These are phyloP conservation scores for Dendrolimus houi DNA, from an alignment of 2,888 invertebrate species.

Conservation along the genomic window DNA sequence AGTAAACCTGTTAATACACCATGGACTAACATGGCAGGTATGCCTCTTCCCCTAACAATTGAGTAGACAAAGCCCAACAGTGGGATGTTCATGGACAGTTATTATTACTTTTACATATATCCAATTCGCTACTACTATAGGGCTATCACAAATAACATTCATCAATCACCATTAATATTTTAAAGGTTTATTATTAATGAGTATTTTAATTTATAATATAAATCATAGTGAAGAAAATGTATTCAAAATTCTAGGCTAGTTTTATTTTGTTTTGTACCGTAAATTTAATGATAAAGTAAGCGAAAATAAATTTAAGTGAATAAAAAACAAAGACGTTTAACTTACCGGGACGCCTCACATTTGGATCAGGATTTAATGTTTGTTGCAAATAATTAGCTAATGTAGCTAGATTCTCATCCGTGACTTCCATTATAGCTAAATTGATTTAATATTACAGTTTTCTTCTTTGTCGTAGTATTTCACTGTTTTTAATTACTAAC, in stretches of 20 bases:
- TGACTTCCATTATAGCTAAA: conserved; percentile 85
- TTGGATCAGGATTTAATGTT: conserved; percentile 90
- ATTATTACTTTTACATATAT: neutral
- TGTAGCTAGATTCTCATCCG: conserved; percentile 88
- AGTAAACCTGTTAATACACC: too few species aligned
- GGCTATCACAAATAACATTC: too few species aligned
- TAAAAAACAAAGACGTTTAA: conserved; percentile 5
- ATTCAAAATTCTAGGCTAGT: neutral
- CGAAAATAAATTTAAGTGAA: neutral
- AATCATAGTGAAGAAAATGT: neutral
- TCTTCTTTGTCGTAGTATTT: too few species aligned
- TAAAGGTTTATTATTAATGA: neutral
- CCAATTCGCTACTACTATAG: neutral
- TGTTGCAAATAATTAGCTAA: conserved; percentile 90
- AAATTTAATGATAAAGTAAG: conserved; percentile 2
- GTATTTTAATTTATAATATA: neutral
- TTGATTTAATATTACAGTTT: neutral
- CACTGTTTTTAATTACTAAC: too few species aligned
- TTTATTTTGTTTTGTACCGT: neutral
- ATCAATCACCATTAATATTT: neutral
- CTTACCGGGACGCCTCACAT: conserved; percentile 89
- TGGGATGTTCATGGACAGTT: too few species aligned
- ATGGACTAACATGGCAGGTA: too few species aligned
- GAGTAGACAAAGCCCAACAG: too few species aligned
- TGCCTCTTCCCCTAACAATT: too few species aligned